phyloP scores from a whole-genome alignment of 2,113 vertebrate genomes.

The Sprattus sprattus region DNA sequence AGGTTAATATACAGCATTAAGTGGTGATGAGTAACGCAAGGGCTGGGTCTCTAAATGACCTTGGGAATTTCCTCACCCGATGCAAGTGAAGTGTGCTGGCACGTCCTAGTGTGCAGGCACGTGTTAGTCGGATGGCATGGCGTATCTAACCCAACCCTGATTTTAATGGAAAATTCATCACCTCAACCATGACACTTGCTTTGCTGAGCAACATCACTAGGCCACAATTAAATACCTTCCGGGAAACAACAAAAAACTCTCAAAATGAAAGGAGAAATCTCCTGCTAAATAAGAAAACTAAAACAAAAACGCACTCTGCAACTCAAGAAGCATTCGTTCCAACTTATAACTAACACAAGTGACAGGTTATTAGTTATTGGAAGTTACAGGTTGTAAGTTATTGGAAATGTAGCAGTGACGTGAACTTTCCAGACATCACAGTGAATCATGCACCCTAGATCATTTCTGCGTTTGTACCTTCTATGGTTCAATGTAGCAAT shows the following conservation, averaged over 20 bases:
- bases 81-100: neutral
- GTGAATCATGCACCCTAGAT: neutral
- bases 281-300: too few relatives aligned
- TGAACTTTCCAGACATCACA: neutral
- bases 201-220: neutral
- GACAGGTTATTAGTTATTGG: too few relatives aligned
- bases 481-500: neutral
- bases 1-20: conserved; percentile 9
- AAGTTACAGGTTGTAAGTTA: too few relatives aligned
- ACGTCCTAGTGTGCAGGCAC: neutral
- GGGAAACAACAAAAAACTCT: neutral
- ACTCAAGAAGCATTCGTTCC: too few relatives aligned
- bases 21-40: neutral
- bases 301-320: too few relatives aligned
- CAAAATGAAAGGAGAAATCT: too few relatives aligned
- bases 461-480: neutral
- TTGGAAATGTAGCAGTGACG: too few relatives aligned
- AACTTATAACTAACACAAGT: too few relatives aligned
- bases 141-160: neutral
- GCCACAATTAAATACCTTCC: neutral
- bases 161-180: neutral
- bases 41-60: conserved; percentile 5
- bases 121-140: neutral
- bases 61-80: neutral
- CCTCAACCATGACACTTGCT: too few relatives aligned